phyloP scores from a whole-genome alignment of 2,888 invertebrate species.

The Dyspetes luteomarginatus region DNA sequence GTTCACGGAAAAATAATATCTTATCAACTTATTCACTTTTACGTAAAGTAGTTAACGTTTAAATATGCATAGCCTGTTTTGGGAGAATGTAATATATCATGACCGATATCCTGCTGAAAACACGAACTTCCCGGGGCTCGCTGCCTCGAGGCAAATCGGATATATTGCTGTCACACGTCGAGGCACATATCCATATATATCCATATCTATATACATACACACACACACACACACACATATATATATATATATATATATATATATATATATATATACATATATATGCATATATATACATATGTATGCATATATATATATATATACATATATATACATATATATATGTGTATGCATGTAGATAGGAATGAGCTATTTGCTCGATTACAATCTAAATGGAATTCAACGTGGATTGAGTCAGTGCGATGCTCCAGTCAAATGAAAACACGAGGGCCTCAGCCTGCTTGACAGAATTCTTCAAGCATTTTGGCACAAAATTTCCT shows the following conservation, averaged over 20 bases:
- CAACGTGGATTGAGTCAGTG: conserved; percentile 4
- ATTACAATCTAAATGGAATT: conserved; percentile 21
- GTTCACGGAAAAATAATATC: neutral
- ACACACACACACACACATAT: too few species aligned
- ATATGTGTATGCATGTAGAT: too few species aligned
- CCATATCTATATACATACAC: neutral
- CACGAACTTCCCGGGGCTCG: conserved; percentile 12
- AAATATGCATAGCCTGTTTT: neutral
- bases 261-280: too few species aligned
- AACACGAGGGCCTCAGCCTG: too few species aligned
- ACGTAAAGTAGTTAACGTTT: conserved; percentile 22
- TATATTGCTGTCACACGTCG: neutral
- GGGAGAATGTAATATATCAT: conserved; percentile 14
- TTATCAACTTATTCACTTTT: conserved; percentile 4
- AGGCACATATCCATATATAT: too few species aligned
- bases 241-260: too few species aligned
- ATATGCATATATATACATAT: too few species aligned
- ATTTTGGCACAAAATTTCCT: too few species aligned
- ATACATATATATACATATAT: too few species aligned
- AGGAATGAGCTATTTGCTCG: conserved; percentile 7
- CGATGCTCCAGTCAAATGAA: neutral
- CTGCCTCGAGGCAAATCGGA: conserved; percentile 16
- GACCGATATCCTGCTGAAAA: conserved; percentile 32
- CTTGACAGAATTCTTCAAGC: too few species aligned
- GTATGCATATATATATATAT: too few species aligned